Conservation (phyloP, 2,888 invertebrate genomes). For the Agrochola macilenta region DNA sequence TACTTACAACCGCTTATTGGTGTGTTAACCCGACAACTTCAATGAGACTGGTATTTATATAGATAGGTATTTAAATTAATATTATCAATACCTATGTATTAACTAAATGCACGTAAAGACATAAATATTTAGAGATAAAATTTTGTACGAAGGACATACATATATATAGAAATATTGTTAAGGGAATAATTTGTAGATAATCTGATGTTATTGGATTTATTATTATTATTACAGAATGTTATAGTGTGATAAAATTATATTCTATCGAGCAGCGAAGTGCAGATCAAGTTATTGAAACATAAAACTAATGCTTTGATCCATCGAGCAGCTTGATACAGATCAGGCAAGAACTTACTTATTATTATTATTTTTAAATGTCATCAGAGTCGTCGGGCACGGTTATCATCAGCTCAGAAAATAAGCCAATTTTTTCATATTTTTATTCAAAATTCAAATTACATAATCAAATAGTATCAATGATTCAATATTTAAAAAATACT, state of each 20-base stretch:
- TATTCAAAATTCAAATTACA: neutral
- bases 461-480: constrained; percentile 4
- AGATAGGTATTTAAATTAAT: constrained; percentile 25
- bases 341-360: constrained; percentile 29
- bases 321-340: constrained; percentile 19
- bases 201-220: constrained; percentile 4
- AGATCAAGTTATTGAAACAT: constrained; percentile 28
- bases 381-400: constrained; percentile 53
- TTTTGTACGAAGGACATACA: constrained; percentile 1
- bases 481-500: constrained; percentile 15
- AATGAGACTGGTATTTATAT: constrained; percentile 26
- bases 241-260: neutral
- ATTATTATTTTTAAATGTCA: constrained; percentile 34
- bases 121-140: constrained; percentile 26
- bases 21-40: constrained; percentile 51
- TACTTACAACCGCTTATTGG: constrained; percentile 62
- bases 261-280: constrained; percentile 25
- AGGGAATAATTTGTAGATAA: neutral
- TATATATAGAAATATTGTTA: constrained; percentile 6
- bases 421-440: neutral
- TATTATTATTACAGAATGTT: constrained; percentile 10
- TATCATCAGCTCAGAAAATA: constrained; percentile 23
- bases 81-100: constrained; percentile 34
- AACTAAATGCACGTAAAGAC: constrained; percentile 58
- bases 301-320: constrained; percentile 16